Evolutionary conservation across 1,140 invertebrate genomes (phyloP).

Genomic region (Parapsyche elsis): DNA sequence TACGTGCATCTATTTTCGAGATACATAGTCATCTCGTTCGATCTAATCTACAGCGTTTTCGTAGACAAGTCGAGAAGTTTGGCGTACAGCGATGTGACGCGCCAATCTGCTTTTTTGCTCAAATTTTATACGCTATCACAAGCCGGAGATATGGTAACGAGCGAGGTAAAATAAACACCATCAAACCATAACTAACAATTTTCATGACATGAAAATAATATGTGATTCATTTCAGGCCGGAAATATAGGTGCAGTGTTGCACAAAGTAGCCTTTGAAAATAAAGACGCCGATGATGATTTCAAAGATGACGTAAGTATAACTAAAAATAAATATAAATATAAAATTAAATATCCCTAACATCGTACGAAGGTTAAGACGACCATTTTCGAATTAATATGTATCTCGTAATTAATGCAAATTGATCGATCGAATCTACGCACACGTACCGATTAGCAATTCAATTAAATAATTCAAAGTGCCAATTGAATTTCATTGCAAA

Average conservation of each 20-base stretch:
- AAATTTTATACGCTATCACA: slow-evolving; percentile 29
- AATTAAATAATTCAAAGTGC: too few relatives aligned
- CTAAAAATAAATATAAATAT: neutral
- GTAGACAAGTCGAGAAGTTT: neutral
- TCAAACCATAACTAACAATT: neutral
- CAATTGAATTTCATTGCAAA: too few relatives aligned
- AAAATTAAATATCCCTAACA: too few relatives aligned
- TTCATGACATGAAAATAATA: slow-evolving; percentile 8
- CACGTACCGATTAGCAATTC: neutral
- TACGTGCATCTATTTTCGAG: slow-evolving; percentile 27
- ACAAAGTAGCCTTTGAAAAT: slow-evolving; percentile 6
- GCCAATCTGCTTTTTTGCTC: slow-evolving; percentile 20
- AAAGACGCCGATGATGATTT: slow-evolving; percentile 19
- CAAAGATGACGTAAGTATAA: slow-evolving; percentile 28
- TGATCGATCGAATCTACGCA: neutral
- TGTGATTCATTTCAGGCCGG: slow-evolving; percentile 27
- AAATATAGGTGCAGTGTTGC: slow-evolving; percentile 14
- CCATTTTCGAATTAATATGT: too few relatives aligned
- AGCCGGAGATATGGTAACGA: slow-evolving; percentile 11
- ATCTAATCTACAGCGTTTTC: slow-evolving; percentile 27
- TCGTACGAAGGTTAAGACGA: too few relatives aligned
- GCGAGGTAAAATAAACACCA: slow-evolving; percentile 9
- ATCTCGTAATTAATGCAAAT: too few relatives aligned
- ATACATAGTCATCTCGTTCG: slow-evolving; percentile 30
- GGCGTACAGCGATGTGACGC: neutral